phyloP scores from a whole-genome alignment of 2,888 invertebrate species.

The Diplolepis rosae region DNA sequence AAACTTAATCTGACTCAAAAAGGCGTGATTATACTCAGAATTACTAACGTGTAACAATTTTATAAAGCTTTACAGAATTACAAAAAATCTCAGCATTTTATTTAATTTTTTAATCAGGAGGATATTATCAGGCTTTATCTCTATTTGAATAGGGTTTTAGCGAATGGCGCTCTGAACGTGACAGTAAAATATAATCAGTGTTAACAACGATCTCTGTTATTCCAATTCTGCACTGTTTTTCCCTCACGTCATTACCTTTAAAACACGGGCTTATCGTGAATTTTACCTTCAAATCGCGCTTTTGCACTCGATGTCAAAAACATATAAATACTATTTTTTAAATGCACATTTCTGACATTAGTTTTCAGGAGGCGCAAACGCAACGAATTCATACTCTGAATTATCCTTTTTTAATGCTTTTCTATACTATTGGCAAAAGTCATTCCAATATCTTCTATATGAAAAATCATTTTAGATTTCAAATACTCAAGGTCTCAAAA shows the following conservation, averaged over 20 bases:
- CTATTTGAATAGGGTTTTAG: constrained; percentile 16
- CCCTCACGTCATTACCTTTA: constrained; percentile 30
- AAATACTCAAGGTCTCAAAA: no score
- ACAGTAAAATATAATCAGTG: constrained; percentile 15
- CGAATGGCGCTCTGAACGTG: constrained; percentile 9
- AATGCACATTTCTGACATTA: not conserved
- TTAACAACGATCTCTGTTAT: constrained; percentile 17
- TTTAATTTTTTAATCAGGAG: constrained; percentile 15
- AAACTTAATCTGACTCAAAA: not conserved
- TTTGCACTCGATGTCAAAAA: constrained; percentile 16
- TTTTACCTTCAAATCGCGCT: constrained; percentile 8
- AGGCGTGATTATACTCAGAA: not conserved
- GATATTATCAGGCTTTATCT: constrained; percentile 14
- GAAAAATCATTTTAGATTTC: no score
- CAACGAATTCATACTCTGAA: no score
- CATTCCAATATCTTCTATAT: no score
- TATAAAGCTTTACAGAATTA: no score
- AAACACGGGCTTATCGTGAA: constrained; percentile 25
- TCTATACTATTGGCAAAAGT: no score
- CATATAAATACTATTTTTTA: constrained; percentile 21
- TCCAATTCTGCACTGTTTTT: constrained; percentile 14
- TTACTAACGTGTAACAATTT: no score
- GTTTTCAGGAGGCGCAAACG: no score
- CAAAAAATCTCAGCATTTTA: not conserved
- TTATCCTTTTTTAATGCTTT: no score